These are phyloP conservation scores for Dendrolimus kikuchii DNA, from an alignment of 1,140 invertebrate genomes.

Conservation along the genomic window DNA sequence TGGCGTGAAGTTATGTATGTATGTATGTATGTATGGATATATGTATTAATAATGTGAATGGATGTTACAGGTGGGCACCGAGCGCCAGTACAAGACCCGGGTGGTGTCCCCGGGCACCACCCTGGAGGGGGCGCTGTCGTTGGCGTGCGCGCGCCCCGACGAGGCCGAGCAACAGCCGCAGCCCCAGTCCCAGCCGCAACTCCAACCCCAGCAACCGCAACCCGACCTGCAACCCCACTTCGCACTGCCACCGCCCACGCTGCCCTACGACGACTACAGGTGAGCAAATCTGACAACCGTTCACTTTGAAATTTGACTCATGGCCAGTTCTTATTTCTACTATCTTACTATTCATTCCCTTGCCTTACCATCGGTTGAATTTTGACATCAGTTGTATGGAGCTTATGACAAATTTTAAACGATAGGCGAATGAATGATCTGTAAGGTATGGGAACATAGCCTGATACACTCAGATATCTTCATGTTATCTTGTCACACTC, in stretches of 20 bases:
- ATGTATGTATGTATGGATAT: background rate
- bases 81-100: slow-evolving; percentile 37
- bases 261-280: slow-evolving; percentile 40
- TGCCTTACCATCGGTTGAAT: too few relatives aligned
- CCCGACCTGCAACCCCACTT: slow-evolving; percentile 36
- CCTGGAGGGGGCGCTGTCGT: slow-evolving; percentile 7
- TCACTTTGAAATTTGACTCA: too few relatives aligned
- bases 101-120: slow-evolving; percentile 26
- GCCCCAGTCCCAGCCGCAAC: slow-evolving; percentile 13
- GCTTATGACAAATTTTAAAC: too few relatives aligned
- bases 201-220: slow-evolving; percentile 13
- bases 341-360: too few relatives aligned
- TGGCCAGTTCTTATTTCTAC: too few relatives aligned
- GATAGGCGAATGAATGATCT: too few relatives aligned
- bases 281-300: slow-evolving; percentile 7
- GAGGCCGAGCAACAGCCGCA: slow-evolving; percentile 6
- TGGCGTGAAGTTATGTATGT: too few relatives aligned
- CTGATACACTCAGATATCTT: too few relatives aligned
- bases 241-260: slow-evolving; percentile 39
- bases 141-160: slow-evolving; percentile 9
- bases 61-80: slow-evolving; percentile 14
- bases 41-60: slow-evolving; percentile 1
- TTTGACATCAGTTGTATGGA: too few relatives aligned
- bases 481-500: too few relatives aligned
- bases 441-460: too few relatives aligned